Conservation (phyloP, 2,888 invertebrate species). For the Napeogenes inachia region DNA sequence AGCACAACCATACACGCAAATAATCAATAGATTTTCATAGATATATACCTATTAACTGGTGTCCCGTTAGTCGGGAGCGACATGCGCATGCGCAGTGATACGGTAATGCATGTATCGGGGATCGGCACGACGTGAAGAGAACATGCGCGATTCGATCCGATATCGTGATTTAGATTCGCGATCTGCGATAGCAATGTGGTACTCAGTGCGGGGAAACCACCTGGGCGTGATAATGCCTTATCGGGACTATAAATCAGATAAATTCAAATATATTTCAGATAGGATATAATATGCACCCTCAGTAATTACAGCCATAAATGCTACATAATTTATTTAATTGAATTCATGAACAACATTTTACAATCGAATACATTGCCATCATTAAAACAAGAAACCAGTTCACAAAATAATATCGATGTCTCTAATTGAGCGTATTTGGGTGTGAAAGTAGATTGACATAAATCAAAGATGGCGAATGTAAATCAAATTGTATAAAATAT, state of each 20-base stretch:
- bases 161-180: constrained; percentile 27
- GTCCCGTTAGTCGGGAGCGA: constrained; percentile 6
- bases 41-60: constrained; percentile 10
- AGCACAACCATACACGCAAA: neutral
- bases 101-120: constrained; percentile 28
- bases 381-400: neutral
- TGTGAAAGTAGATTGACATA: constrained; percentile 12
- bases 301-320: too few relatives aligned
- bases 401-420: neutral
- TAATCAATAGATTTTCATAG: neutral
- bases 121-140: constrained; percentile 28
- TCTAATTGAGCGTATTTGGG: constrained; percentile 3
- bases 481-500: neutral
- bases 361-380: neutral
- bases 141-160: constrained; percentile 22
- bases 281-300: too few relatives aligned
- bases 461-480: constrained; percentile 13
- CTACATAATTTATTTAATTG: too few relatives aligned
- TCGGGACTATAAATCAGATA: too few relatives aligned
- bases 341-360: neutral
- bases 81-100: constrained; percentile 14
- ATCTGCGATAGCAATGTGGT: constrained; percentile 14
- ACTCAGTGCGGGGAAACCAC: neutral
- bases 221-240: too few relatives aligned
- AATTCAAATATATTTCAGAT: too few relatives aligned